phyloP scores from a whole-genome alignment of 2,113 vertebrate species.

The Pholis gunnellus region DNA sequence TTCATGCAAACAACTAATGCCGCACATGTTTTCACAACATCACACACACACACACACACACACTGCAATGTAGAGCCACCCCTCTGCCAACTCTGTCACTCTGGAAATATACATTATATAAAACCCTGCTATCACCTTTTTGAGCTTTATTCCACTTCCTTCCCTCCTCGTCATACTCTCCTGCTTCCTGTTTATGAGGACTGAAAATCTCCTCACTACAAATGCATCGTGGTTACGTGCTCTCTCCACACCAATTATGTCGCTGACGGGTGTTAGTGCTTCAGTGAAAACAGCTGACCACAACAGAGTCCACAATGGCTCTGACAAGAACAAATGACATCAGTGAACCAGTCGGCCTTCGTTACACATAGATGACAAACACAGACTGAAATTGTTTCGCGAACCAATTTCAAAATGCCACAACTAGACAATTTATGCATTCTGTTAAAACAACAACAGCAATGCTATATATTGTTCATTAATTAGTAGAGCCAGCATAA shows the following conservation, averaged over 20 bases:
- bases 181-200: conserved; percentile 53
- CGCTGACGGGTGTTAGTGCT: conserved; percentile 32
- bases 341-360: conserved; percentile 31
- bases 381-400: conserved; percentile 3
- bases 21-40: conserved; percentile 8
- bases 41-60: conserved; percentile 37
- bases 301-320: conserved; percentile 51
- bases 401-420: conserved; percentile 5
- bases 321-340: conserved; percentile 70
- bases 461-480: background rate
- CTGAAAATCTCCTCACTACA: conserved; percentile 64
- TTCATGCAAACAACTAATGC: conserved; percentile 46
- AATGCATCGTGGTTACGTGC: conserved; percentile 60
- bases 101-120: conserved; percentile 12
- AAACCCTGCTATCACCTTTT: conserved; percentile 27
- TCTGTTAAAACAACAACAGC: background rate
- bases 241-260: conserved; percentile 64
- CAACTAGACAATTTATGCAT: background rate
- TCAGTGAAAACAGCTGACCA: conserved; percentile 60
- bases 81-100: conserved; percentile 40
- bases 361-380: conserved; percentile 37
- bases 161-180: conserved; percentile 11
- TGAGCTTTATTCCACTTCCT: conserved; percentile 26
- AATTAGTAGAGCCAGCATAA: background rate
- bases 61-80: conserved; percentile 31